These are phyloP conservation scores for Campoletis raptor DNA, from an alignment of 2,888 invertebrate species.

Conservation along the genomic window DNA sequence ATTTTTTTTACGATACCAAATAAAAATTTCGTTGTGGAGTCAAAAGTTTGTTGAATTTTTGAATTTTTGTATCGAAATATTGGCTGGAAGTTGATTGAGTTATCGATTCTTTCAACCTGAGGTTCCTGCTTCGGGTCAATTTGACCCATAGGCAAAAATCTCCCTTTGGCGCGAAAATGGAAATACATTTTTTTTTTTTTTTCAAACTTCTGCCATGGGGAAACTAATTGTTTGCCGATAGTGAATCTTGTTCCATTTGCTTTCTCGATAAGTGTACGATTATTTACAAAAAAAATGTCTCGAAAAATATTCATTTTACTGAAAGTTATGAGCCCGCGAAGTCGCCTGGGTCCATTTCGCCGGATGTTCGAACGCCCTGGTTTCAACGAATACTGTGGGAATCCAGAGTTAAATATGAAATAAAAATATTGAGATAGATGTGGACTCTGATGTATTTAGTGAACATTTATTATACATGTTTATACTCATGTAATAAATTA, in stretches of 20 bases:
- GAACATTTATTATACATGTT: not conserved
- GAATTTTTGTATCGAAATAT: not conserved
- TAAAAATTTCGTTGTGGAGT: not conserved
- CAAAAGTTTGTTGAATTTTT: not conserved
- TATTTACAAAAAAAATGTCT: too few relatives aligned
- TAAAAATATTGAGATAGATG: not conserved
- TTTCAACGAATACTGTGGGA: not conserved
- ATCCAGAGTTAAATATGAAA: not conserved
- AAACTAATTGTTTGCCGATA: not conserved
- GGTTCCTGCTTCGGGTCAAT: not conserved
- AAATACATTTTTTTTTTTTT: not conserved
- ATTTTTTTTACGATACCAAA: not conserved
- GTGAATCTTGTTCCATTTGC: not conserved
- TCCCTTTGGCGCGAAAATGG: not conserved
- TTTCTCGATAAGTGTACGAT: not conserved
- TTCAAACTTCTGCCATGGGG: not conserved
- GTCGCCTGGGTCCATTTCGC: not conserved
- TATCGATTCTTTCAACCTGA: not conserved
- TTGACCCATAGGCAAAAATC: not conserved
- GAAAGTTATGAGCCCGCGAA: not conserved
- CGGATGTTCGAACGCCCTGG: not conserved
- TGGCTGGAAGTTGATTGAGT: not conserved
- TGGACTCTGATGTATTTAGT: not conserved
- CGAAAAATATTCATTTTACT: too few relatives aligned
- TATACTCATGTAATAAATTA: not conserved